These are phyloP conservation scores for Lepus oiostolus DNA, from an alignment of 2,797 vertebrate species.

Conservation along the genomic window DNA sequence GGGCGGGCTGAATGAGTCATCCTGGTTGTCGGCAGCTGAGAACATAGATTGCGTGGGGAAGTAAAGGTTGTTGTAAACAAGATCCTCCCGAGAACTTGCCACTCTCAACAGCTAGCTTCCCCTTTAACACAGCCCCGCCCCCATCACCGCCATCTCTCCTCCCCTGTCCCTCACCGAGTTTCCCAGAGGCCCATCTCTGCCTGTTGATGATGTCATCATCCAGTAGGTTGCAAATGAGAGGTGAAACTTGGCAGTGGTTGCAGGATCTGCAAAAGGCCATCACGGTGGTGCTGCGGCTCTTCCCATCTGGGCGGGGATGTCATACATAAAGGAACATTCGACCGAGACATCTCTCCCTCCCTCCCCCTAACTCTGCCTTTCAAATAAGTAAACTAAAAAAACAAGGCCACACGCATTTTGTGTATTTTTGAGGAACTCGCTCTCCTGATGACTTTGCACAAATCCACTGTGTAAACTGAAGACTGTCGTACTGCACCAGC, in stretches of 20 bases:
- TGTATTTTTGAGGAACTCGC: background rate
- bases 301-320: background rate
- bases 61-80: background rate
- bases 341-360: too few species aligned
- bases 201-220: background rate
- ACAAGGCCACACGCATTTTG: background rate
- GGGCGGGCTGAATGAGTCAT: too few species aligned
- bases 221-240: background rate
- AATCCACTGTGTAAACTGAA: background rate
- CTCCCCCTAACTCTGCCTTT: too few species aligned
- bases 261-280: background rate
- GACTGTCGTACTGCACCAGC: too few species aligned
- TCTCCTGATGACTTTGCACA: background rate
- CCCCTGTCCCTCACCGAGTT: background rate
- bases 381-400: too few species aligned
- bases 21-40: too few species aligned
- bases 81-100: background rate
- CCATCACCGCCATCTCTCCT: background rate
- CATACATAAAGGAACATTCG: too few species aligned
- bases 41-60: background rate
- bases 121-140: too few species aligned
- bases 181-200: background rate
- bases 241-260: background rate
- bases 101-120: background rate
- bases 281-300: background rate